phyloP scores from a whole-genome alignment of 2,797 vertebrate genomes.

The Balearica regulorum region DNA sequence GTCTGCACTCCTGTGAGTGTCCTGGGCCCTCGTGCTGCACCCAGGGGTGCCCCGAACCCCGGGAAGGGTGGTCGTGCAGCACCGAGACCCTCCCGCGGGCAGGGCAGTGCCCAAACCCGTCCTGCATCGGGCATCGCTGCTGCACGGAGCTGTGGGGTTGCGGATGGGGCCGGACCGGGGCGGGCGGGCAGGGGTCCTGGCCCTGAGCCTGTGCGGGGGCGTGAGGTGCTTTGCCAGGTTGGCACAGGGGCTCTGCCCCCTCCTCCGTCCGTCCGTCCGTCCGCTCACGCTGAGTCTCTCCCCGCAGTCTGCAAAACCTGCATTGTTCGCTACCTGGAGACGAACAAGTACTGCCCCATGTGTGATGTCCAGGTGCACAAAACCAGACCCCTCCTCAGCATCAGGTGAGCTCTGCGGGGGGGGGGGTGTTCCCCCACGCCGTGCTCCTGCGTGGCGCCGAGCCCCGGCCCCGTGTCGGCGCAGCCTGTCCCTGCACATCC shows the following conservation, averaged over 20 bases:
- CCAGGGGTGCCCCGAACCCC: background rate
- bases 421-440: background rate
- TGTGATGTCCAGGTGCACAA: conserved; percentile 94
- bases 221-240: fast-evolving
- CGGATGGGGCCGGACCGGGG: fast-evolving
- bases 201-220: fast-evolving
- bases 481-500: background rate
- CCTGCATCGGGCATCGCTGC: fast-evolving
- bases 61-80: background rate
- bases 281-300: background rate
- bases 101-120: background rate
- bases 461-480: fast-evolving
- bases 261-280: background rate
- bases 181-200: background rate
- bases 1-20: conserved; percentile 92
- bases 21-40: background rate
- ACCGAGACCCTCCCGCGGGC: background rate
- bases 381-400: conserved; percentile 90
- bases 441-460: background rate
- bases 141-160: fast-evolving
- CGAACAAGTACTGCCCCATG: conserved; percentile 94
- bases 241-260: background rate
- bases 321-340: conserved; percentile 93
- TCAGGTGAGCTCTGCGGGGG: conserved; percentile 75
- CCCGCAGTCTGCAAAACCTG: conserved; percentile 90